Evolutionary conservation across 2,113 vertebrate species (phyloP).

Genomic region (Leptobrachium ailaonicum): DNA sequence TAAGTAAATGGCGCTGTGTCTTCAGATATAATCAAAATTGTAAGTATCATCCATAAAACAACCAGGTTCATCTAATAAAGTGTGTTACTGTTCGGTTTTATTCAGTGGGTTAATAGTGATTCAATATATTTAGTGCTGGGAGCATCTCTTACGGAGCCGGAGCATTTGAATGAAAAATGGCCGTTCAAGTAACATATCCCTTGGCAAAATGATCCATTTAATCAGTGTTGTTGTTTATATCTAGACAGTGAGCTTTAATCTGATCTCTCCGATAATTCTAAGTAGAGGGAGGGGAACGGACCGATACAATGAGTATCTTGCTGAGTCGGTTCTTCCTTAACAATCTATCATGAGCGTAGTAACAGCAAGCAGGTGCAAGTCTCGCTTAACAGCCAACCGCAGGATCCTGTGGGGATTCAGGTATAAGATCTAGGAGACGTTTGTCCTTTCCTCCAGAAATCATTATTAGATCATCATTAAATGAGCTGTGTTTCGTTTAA

Average conservation of each 20-base stretch:
- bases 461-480: conserved; percentile 60
- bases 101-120: conserved; percentile 73
- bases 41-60: conserved; percentile 65
- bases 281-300: conserved; percentile 58
- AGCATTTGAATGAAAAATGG: conserved; percentile 80
- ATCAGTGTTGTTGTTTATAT: conserved; percentile 87
- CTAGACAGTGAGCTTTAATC: conserved; percentile 87
- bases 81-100: conserved; percentile 57
- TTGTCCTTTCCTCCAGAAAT: conserved; percentile 67
- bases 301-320: conserved; percentile 62
- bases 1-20: conserved; percentile 63
- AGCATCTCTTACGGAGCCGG: conserved; percentile 65
- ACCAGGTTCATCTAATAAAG: conserved; percentile 65
- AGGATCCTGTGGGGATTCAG: conserved; percentile 63
- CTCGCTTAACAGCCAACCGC: conserved; percentile 58
- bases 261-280: conserved; percentile 79
- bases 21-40: conserved; percentile 54
- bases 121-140: conserved; percentile 76
- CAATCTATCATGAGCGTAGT: conserved; percentile 76
- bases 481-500: not conserved
- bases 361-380: conserved; percentile 74
- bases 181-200: conserved; percentile 64
- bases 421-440: conserved; percentile 67
- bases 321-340: conserved; percentile 82
- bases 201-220: conserved; percentile 76